Conservation (phyloP, 2,797 vertebrate species). For the Gephyroberyx darwinii region DNA sequence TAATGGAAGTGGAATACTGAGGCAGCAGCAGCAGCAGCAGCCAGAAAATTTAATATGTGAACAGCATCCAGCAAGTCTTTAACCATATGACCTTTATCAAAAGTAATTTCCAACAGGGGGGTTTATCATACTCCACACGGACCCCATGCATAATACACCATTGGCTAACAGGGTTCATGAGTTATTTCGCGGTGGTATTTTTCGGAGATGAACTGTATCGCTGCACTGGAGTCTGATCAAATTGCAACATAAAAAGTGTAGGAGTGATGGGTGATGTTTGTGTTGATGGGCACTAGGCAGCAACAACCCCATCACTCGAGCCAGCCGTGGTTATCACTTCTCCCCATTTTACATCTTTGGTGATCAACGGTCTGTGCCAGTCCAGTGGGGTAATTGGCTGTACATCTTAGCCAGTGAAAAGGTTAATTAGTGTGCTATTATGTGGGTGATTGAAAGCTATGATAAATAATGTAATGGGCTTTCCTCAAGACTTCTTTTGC, state of each 20-base stretch:
- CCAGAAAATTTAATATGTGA: slow-evolving; percentile 59
- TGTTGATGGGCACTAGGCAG: slow-evolving; percentile 33
- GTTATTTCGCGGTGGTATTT: slow-evolving; percentile 41
- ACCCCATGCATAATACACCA: slow-evolving; percentile 55
- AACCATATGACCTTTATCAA: slow-evolving; percentile 75
- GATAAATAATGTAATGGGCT: slow-evolving; percentile 66
- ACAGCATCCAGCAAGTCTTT: slow-evolving; percentile 65
- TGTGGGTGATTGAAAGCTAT: slow-evolving; percentile 70
- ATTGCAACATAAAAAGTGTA: slow-evolving; percentile 2
- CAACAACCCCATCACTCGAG: slow-evolving; percentile 47
- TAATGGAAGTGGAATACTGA: not conserved
- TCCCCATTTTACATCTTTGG: slow-evolving; percentile 63
- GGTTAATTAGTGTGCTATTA: slow-evolving; percentile 76
- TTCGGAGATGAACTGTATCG: slow-evolving; percentile 10
- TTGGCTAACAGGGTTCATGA: slow-evolving; percentile 47
- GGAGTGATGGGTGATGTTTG: slow-evolving; percentile 21
- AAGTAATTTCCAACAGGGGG: slow-evolving; percentile 68
- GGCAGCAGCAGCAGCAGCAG: slow-evolving; percentile 25
- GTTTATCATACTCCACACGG: slow-evolving; percentile 58
- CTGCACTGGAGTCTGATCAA: slow-evolving; percentile 12
- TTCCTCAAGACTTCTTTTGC: slow-evolving; percentile 63
- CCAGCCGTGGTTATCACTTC: slow-evolving; percentile 51
- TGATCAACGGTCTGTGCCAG: slow-evolving; percentile 63
- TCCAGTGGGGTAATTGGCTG: slow-evolving; percentile 69
- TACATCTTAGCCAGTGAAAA: slow-evolving; percentile 74